Evolutionary conservation across 2,888 invertebrate genomes (phyloP), one percentile per base, ranked within the genome.

Genomic region (Calephelis perditalis): DNA sequence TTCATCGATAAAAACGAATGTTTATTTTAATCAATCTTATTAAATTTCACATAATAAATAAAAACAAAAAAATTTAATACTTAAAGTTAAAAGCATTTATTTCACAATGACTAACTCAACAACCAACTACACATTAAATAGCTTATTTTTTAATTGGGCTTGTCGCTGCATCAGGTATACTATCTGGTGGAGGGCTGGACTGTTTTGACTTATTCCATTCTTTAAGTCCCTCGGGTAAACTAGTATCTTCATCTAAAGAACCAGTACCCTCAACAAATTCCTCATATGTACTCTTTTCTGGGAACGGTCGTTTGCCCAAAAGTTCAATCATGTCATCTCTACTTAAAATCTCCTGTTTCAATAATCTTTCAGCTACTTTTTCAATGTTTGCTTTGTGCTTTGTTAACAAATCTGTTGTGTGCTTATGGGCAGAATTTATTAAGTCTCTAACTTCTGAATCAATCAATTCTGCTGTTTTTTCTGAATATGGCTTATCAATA

Each of bases 181-280:
- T 79, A 5, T 79, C 81, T 54, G 77, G 63, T 2, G 82, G 69
- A 0, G 73, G 64, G 0, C 70, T 15, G 5, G 77, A 67, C 46
- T 84, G 78, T 67, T 92, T 92, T 62, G 94, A 93, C 76, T 95
- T 95, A 78, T 99, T 99, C 99, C 99, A 99, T 74, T 96, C 95
- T 79, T 97, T 95, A 37, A 99, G 92, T 60, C 99, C 99, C 86
- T 98, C 97, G 0, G 99, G 99, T 70, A 99, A 91, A 0, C 94
- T 86, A 0, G 98, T 98, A 74, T 99, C 97, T 84, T 99, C 99
- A 68, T 99, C 99, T 73, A 99, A 94, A 0, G 99, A 98, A 2
- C 99, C 99, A 0, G 98, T 98, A 2, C 98, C 98, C 85, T 98
- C 99, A 0, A 99, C 99, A 84, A 99, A 99, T 78, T 99, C 97